Base-by-base conservation (phyloP, 2,113 vertebrate species). In the Vireo altiloquus region DNA sequence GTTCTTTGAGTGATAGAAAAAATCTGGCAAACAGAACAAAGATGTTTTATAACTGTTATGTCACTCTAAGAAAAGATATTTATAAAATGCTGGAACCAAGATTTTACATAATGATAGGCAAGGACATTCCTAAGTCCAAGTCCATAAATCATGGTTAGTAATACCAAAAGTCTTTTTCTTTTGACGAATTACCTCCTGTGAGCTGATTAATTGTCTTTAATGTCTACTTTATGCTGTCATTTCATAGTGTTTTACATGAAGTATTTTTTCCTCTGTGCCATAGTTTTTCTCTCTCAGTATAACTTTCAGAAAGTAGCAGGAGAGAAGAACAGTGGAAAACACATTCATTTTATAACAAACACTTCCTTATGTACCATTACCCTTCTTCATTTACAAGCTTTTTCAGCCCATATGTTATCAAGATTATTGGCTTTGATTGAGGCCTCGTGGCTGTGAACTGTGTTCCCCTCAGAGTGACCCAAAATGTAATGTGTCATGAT, bases 101-200 rank as follows among this genome's bases (percentile, higher is more conserved):
- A 46, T 93, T 94, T 96, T 95, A 91, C 50, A 65, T 93, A 93
- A 91, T 79, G 75, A 82, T 56, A 85, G 75, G 82, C 82, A 93
- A 92, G 61, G 57, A 61, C 70, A 59, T 72, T 94, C 56, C 24
- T 69, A 57, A 80, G 46, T 57, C 49, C 24, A 68, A 64, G 44
- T 53, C 61, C 17, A 28, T 47, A 72, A 83, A 50, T 75, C 1
- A 2, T 72, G 30, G 10, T 69, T 61, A 85, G 37, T 66, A 57
- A 66, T 69, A 89, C 77, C 35, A 74, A 72, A 72, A 78, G 50
- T 85, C 25, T 22, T 66, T 87, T 80, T 83, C 18, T 89, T 92
- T 44, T 78, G 42, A 52, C n/a, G 6, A 61, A 40, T 75, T 82
- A 27, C 60, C 22, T 90, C 56, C 60, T 78, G 15, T 76, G 17